phyloP scores from a whole-genome alignment of 2,797 vertebrate genomes.

The Pantherophis vulpinus region DNA sequence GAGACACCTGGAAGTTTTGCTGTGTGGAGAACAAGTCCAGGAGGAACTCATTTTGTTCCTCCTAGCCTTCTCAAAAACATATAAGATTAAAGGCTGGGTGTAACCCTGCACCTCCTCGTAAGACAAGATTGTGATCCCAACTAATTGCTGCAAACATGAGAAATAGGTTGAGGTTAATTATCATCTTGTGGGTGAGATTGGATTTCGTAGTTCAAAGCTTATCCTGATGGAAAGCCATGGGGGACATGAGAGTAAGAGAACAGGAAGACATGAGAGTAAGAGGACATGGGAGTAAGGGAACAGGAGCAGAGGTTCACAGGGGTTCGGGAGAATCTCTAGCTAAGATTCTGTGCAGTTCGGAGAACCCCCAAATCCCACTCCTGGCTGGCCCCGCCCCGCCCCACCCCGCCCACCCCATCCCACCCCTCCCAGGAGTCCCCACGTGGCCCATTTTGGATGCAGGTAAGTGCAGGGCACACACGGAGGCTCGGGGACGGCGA shows the following conservation, averaged over 20 bases:
- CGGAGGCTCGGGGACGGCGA: no score
- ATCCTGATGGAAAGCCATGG: not conserved
- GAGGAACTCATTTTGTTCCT: not conserved
- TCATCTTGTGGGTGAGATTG: not conserved
- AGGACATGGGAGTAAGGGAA: no score
- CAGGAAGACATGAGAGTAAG: no score
- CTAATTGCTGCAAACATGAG: not conserved
- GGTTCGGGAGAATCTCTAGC: no score
- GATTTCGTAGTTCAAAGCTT: not conserved
- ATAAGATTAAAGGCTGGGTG: not conserved
- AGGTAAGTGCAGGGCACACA: no score
- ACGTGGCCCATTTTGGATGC: no score
- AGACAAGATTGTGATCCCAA: not conserved
- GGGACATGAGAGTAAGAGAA: not conserved
- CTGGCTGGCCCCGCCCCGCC: no score
- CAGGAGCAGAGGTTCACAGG: no score
- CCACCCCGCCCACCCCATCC: no score
- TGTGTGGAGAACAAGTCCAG: not conserved
- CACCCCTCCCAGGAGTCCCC: no score
- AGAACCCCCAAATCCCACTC: no score
- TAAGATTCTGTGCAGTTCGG: no score
- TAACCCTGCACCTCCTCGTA: not conserved
- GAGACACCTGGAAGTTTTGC: not conserved
- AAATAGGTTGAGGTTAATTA: not conserved
- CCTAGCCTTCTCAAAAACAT: not conserved